A percentile compares a stretch with the other conserved stretches of the same genome.
Conservation (phyloP, 2,797 vertebrate genomes). For the Brachymystax lenok region DNA sequence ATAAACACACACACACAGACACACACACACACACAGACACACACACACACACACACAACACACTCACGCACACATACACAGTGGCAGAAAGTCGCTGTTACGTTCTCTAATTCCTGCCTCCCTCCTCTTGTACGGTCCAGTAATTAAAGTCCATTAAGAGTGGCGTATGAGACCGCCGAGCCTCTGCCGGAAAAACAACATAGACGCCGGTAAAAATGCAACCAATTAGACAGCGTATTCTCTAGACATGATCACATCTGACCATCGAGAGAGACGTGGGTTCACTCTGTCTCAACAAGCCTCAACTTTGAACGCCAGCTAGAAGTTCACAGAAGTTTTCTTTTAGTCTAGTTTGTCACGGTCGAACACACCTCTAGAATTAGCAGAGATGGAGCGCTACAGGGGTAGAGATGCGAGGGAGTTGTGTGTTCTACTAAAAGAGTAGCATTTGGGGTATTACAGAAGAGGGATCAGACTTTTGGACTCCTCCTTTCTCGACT, state of each 20-base stretch:
- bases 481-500: constrained; percentile 31
- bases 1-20: constrained; percentile 8
- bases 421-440: constrained; percentile 57
- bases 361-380: constrained; percentile 54
- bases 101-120: constrained; percentile 53
- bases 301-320: constrained; percentile 33
- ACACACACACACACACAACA: constrained; percentile 11
- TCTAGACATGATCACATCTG: constrained; percentile 46
- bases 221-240: constrained; percentile 66
- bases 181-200: constrained; percentile 56
- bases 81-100: constrained; percentile 36
- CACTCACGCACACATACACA: constrained; percentile 13
- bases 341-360: constrained; percentile 44
- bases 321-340: constrained; percentile 38
- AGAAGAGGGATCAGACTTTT: constrained; percentile 43
- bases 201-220: constrained; percentile 64
- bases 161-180: constrained; percentile 65
- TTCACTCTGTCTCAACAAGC: constrained; percentile 46
- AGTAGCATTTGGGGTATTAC: constrained; percentile 51
- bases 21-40: constrained; percentile 10
- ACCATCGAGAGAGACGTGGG: constrained; percentile 58
- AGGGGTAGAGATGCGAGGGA: constrained; percentile 17
- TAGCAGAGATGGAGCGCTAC: constrained; percentile 59
- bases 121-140: constrained; percentile 35
- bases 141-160: constrained; percentile 77